Percentiles rank a stretch among this genome's conserved stretches.
phyloP scores from a whole-genome alignment of 2,797 vertebrate genomes.

The Paramormyrops hopkinsi region DNA sequence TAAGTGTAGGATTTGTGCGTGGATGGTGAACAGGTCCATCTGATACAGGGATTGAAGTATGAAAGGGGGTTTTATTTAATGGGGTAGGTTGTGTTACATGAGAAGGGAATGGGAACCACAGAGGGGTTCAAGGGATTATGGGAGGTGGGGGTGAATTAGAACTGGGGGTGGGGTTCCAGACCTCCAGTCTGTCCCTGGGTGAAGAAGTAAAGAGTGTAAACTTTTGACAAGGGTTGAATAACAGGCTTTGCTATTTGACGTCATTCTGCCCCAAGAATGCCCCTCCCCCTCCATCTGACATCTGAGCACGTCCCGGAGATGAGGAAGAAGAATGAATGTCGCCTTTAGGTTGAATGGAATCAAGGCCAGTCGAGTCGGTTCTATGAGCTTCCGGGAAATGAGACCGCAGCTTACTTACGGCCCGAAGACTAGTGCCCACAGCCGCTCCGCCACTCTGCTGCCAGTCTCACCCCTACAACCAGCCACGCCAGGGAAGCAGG shows the following conservation, averaged over 20 bases:
- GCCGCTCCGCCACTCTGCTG: neutral
- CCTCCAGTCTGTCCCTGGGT: neutral
- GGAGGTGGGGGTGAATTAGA: neutral
- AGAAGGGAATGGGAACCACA: neutral
- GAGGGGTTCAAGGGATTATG: neutral
- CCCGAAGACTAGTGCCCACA: neutral
- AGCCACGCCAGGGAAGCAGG: conserved; percentile 20
- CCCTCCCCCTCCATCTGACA: neutral
- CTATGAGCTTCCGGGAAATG: neutral
- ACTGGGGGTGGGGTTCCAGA: neutral
- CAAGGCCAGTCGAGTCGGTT: neutral
- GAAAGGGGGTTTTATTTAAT: neutral
- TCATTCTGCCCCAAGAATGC: neutral
- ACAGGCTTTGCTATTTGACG: neutral
- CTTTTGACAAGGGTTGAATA: neutral
- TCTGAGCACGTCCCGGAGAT: neutral
- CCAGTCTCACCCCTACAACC: conserved; percentile 14
- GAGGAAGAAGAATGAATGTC: neutral
- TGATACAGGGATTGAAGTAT: neutral
- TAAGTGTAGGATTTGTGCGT: neutral
- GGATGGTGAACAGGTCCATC: neutral
- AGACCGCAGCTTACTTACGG: neutral
- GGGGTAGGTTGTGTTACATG: neutral
- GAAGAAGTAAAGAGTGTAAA: neutral
- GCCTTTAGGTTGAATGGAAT: neutral